Evolutionary conservation across 2,888 invertebrate genomes (phyloP), one percentile per base, ranked within the genome.

Genomic region (Pterobdella sp.): DNA sequence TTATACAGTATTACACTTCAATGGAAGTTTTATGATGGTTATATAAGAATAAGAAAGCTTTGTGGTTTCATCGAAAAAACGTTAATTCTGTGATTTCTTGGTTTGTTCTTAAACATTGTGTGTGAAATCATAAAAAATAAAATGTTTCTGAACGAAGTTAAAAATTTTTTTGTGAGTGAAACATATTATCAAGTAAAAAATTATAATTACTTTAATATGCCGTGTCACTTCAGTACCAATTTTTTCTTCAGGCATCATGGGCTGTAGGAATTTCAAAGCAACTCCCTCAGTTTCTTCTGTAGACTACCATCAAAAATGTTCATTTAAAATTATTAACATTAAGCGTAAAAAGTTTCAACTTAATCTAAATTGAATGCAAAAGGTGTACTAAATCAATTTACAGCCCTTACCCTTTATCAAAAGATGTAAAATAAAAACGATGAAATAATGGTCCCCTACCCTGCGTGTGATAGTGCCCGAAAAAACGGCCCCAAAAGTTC

Each of bases 401-500:
- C 14, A 22, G 52, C 14, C 52, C 14, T 52, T 22, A n/a, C n/a
- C n/a, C n/a, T n/a, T n/a, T n/a, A 42, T 14, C 42, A 7, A 18
- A 42, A 42, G 14, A 56, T 14, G 4, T 14, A 7, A 7, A 49
- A 32, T 69, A 10, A 34, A 1, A 22, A 49, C n/a, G 1, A 32
- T 7, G 42, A 31, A 22, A 31, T n/a, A 1, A 56, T 37, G 31
- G 32, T 29, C 22, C 35, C 22, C 34, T 29, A 82, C 83, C 80
- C 78, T 79, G 76, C 77, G 76, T 0, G 69, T 72, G 26, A 82
- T 78, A 49, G 74, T 78, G 31, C 82, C 83, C 26, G 79, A 78
- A 74, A 94, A 93, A 10, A 98, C 98, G 79, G 96, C 94, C 1
- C 97, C 97, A 86, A 97, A 98, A 0, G 96, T 95, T 1, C 98